Evolutionary conservation across 1,140 invertebrate species (phyloP).

Genomic region (Pogonus chalceus): DNA sequence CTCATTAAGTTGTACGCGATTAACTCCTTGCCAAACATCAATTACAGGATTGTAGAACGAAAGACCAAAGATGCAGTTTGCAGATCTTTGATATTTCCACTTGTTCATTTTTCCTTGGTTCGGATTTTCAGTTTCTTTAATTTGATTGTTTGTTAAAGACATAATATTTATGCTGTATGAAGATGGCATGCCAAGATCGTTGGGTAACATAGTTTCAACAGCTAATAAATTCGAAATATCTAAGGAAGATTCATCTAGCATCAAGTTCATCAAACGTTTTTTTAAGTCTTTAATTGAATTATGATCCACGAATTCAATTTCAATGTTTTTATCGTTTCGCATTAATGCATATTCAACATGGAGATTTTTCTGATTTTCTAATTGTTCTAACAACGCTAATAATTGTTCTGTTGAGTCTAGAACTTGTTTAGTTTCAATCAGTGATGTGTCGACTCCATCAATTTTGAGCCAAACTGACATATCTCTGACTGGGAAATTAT

Average conservation of each 20-base stretch:
- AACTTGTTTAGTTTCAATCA: neutral
- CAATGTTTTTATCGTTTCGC: neutral
- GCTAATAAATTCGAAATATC: neutral
- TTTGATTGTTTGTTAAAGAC: neutral
- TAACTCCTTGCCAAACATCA: slow-evolving; percentile 22
- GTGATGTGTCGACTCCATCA: too few relatives aligned
- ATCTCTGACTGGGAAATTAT: too few relatives aligned
- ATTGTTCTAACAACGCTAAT: neutral
- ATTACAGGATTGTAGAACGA: slow-evolving; percentile 24
- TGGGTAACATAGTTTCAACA: neutral
- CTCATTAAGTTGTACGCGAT: too few relatives aligned
- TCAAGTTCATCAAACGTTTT: neutral
- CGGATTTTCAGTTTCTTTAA: neutral
- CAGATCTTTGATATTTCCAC: slow-evolving; percentile 12
- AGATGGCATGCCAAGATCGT: neutral
- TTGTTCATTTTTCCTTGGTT: slow-evolving; percentile 13
- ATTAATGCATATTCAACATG: neutral
- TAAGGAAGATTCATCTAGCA: neutral
- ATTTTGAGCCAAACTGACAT: too few relatives aligned
- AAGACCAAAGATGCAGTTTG: too few relatives aligned
- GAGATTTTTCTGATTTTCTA: neutral
- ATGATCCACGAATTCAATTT: neutral
- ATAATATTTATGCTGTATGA: neutral
- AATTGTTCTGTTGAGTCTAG: neutral
- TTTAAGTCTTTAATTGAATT: neutral